Base-by-base conservation (phyloP, 2,797 vertebrate species). In the Cynopterus sphinx region DNA sequence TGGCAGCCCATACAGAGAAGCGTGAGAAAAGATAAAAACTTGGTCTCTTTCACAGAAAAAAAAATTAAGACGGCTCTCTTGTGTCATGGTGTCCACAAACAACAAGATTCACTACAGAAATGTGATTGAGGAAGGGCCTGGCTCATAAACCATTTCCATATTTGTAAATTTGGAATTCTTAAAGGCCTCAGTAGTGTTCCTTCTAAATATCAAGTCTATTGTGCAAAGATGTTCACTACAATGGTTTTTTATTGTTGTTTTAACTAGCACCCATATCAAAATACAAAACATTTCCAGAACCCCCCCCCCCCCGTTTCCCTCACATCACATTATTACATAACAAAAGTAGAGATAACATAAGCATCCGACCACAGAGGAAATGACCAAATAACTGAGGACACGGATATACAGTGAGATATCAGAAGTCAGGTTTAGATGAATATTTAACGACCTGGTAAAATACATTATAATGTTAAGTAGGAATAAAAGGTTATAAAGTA, bases 191-290 rank as follows among this genome's bases (percentile, higher is more conserved):
- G 31, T 91, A 49, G 79, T 61, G 12, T 51, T 91, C 41, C 17
- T 95, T 90, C 0, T 87, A 97, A 93, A 92, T 90, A 59, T 94
- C 91, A 96, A 91, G 51, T 85, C 46, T 85, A 90, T 39, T 55
- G 41, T 61, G 26, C 41, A 97, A 93, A 83, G 74, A 57, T 59
- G 33, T 36, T 83, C 41, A 73, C 31, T 31, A 89, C n/a, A 67
- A 55, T 59, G 59, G 85, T 95, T 53, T 43, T 59, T 89, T 79
- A 15, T 49, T 49, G 49, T 90, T 77, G 21, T 87, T 95, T 95
- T 90, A 83, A 85, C 13, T 15, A 77, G 73, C 41, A 96, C 33
- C 83, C 46, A 74, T 51, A 93, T 79, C 33, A 91, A 95, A 55
- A 95, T 63, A 43, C 41, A 91, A 94, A 95, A 90, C 13, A 63